A percentile compares a stretch with the other conserved stretches of the same genome.
phyloP scores from a whole-genome alignment of 2,797 vertebrate species.

The Sebastes itinus region DNA sequence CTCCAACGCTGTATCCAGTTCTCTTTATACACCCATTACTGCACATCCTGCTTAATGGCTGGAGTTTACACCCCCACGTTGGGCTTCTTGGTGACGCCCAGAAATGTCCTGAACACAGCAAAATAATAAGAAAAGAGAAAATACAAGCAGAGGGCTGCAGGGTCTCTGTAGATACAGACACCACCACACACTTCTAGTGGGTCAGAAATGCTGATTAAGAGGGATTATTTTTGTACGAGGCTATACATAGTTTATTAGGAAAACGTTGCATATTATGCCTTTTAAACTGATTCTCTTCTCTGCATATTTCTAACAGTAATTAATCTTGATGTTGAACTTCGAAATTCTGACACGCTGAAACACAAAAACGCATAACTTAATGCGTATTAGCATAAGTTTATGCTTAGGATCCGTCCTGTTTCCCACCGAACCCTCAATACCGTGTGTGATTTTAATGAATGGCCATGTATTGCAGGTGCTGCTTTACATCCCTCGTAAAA shows the following conservation, averaged over 20 bases:
- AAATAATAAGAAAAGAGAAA: too few species aligned
- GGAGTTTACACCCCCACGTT: too few species aligned
- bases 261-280: not conserved
- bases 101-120: too few species aligned
- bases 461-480: slow-evolving; percentile 35
- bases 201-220: too few species aligned
- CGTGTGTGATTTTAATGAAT: slow-evolving; percentile 47
- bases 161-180: too few species aligned
- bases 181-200: too few species aligned
- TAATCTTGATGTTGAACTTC: slow-evolving; percentile 8
- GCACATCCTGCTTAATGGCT: too few species aligned
- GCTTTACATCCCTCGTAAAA: slow-evolving; percentile 61
- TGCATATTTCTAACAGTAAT: slow-evolving; percentile 27
- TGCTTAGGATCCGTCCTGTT: slow-evolving; percentile 24
- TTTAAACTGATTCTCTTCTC: slow-evolving; percentile 20
- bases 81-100: too few species aligned
- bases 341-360: not conserved
- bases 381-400: slow-evolving; percentile 38
- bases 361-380: slow-evolving; percentile 5
- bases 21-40: rapidly evolving
- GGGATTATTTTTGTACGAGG: too few species aligned
- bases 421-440: slow-evolving; percentile 4
- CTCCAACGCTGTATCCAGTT: too few species aligned
- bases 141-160: too few species aligned
- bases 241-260: not conserved